Conservation (phyloP, 1,140 invertebrate species). For the Cotesia chilonis region DNA sequence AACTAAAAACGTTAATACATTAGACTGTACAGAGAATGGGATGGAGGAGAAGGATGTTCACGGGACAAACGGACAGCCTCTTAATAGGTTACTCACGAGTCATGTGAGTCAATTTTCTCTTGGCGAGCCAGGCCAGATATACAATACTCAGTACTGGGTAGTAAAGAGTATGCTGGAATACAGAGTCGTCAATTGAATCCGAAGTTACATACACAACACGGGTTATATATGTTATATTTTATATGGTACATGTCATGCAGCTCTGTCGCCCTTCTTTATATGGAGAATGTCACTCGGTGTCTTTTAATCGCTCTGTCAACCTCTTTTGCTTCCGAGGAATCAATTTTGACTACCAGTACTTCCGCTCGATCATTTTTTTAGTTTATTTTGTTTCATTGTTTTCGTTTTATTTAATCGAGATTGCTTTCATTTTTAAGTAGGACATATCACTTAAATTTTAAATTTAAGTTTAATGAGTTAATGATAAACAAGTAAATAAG, state of each 20-base stretch:
- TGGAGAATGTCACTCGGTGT: too few species aligned
- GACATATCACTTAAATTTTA: background rate
- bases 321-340: too few species aligned
- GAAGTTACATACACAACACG: slow-evolving; percentile 34
- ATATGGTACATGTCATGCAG: too few species aligned
- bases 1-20: background rate
- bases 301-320: too few species aligned
- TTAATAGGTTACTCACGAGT: slow-evolving; percentile 43
- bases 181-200: slow-evolving; percentile 37
- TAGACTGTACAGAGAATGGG: background rate
- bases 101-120: slow-evolving; percentile 45
- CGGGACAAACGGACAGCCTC: slow-evolving; percentile 1
- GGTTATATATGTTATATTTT: background rate
- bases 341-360: too few species aligned
- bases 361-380: too few species aligned
- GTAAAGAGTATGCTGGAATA: background rate
- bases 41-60: slow-evolving; percentile 28
- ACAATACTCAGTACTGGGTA: background rate
- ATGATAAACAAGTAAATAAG: background rate
- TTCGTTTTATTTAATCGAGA: too few species aligned
- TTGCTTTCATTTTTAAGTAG: too few species aligned
- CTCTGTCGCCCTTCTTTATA: slow-evolving; percentile 2
- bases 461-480: background rate
- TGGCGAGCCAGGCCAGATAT: slow-evolving; percentile 27
- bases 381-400: too few species aligned